A percentile compares a stretch with the other conserved stretches of the same genome.
Evolutionary conservation across 2,888 invertebrate species (phyloP).

Genomic region (Mimachlamys varia): DNA sequence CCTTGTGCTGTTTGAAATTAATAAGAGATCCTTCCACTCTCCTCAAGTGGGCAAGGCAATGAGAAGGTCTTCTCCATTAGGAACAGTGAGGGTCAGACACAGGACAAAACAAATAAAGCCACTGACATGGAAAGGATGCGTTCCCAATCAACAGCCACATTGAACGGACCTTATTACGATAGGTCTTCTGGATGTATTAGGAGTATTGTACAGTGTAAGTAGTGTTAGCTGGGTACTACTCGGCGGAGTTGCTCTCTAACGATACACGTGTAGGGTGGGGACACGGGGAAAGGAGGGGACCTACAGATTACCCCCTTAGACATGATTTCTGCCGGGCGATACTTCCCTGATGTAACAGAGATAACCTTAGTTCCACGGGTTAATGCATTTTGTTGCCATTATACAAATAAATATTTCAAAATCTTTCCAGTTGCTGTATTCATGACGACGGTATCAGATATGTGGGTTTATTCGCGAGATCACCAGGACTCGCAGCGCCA

Average conservation of each 20-base stretch:
- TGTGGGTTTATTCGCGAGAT: not conserved
- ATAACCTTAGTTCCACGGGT: not conserved
- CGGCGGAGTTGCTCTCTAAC: not conserved
- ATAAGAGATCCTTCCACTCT: no score
- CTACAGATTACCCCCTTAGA: not conserved
- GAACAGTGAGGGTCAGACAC: not conserved
- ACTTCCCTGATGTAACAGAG: not conserved
- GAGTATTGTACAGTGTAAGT: not conserved
- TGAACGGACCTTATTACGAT: not conserved
- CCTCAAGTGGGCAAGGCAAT: no score
- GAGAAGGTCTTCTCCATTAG: no score
- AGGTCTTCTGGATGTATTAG: not conserved
- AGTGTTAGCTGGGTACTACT: not conserved
- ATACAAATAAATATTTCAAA: not conserved
- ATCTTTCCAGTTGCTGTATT: not conserved
- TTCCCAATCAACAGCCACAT: not conserved
- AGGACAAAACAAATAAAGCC: not conserved
- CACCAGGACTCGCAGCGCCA: not conserved
- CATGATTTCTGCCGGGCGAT: not conserved
- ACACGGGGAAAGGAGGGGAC: not conserved
- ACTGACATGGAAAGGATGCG: not conserved
- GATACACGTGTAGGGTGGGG: not conserved
- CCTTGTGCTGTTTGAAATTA: no score
- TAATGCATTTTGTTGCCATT: slow-evolving; percentile 15
- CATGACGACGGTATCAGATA: not conserved